Evolutionary conservation across 2,888 invertebrate species (phyloP).

Genomic region (Mayetiola destructor): DNA sequence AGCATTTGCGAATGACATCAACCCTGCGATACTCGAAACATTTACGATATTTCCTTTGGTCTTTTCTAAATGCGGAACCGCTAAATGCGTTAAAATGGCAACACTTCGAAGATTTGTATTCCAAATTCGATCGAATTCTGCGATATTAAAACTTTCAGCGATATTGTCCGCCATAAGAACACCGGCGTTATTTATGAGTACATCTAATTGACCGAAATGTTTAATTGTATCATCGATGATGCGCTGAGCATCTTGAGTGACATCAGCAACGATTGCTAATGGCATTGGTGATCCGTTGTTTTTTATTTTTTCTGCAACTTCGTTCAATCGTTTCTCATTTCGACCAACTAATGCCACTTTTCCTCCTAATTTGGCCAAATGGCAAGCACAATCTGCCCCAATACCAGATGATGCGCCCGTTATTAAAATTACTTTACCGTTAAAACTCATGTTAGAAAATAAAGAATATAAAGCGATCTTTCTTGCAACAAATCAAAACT

Average conservation of each 20-base stretch:
- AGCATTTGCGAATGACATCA: conserved; percentile 74
- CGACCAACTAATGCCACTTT: conserved; percentile 50
- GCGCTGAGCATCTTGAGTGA: conserved; percentile 40
- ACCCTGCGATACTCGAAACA: conserved; percentile 81
- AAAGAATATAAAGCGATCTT: too few species aligned
- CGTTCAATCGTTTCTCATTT: conserved; percentile 50
- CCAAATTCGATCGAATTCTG: conserved; percentile 75
- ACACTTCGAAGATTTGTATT: conserved; percentile 68
- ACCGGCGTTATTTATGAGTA: conserved; percentile 78
- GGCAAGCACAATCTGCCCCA: conserved; percentile 52
- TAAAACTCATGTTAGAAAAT: conserved; percentile 40
- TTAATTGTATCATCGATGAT: conserved; percentile 52
- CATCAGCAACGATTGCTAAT: conserved; percentile 38
- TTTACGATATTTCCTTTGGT: conserved; percentile 79
- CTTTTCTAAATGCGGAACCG: conserved; percentile 64
- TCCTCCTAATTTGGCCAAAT: conserved; percentile 52
- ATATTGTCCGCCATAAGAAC: conserved; percentile 39
- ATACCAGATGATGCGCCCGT: conserved; percentile 64
- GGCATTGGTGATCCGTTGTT: conserved; percentile 33
- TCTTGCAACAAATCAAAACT: too few species aligned
- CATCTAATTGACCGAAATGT: conserved; percentile 53
- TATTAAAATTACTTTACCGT: conserved; percentile 45
- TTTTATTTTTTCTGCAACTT: conserved; percentile 38
- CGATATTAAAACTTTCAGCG: conserved; percentile 63
- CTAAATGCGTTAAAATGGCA: conserved; percentile 65